Percentiles rank a stretch among this genome's conserved stretches.
These are phyloP conservation scores for Cylas formicarius DNA, from an alignment of 1,140 invertebrate genomes.

Conservation along the genomic window DNA sequence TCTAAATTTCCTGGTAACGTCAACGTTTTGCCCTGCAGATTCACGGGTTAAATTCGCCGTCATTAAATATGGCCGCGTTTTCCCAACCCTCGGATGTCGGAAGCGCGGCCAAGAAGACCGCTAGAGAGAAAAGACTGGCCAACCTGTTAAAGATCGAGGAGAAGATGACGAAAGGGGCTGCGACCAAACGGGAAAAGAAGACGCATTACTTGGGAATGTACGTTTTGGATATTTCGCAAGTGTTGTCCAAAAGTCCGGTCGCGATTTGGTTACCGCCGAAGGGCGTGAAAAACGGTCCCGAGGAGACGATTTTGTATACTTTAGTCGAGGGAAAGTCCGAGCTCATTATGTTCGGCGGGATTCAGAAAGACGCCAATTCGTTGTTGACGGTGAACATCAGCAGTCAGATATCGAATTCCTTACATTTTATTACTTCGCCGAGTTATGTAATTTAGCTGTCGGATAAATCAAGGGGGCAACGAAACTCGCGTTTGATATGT, in stretches of 20 bases:
- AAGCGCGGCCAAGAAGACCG: not conserved
- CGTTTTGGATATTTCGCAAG: conserved; percentile 76
- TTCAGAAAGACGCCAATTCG: conserved; percentile 65
- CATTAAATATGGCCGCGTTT: conserved; percentile 20
- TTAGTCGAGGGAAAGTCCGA: conserved; percentile 84
- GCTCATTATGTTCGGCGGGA: conserved; percentile 90
- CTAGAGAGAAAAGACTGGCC: conserved; percentile 25
- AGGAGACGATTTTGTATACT: conserved; percentile 85
- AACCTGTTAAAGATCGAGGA: conserved; percentile 28
- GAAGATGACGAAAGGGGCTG: conserved; percentile 19
- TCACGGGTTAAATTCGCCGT: conserved; percentile 4
- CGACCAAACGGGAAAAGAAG: conserved; percentile 25
- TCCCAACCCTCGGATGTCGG: not conserved
- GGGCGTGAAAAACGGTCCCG: conserved; percentile 61
- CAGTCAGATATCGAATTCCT: conserved; percentile 65
- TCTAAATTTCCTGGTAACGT: too few relatives aligned
- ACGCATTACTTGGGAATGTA: conserved; percentile 60
- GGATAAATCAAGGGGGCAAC: too few relatives aligned
- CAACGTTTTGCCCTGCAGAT: too few relatives aligned
- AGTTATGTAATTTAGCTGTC: conserved; percentile 60
- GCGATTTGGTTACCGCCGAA: conserved; percentile 73
- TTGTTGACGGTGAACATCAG: conserved; percentile 39
- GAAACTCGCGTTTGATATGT: too few relatives aligned
- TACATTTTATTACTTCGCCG: conserved; percentile 71
- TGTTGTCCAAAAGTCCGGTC: conserved; percentile 54